Percentiles rank a stretch among this genome's conserved stretches.
Evolutionary conservation across 2,113 vertebrate genomes (phyloP).

Genomic region (Eclectus roratus): DNA sequence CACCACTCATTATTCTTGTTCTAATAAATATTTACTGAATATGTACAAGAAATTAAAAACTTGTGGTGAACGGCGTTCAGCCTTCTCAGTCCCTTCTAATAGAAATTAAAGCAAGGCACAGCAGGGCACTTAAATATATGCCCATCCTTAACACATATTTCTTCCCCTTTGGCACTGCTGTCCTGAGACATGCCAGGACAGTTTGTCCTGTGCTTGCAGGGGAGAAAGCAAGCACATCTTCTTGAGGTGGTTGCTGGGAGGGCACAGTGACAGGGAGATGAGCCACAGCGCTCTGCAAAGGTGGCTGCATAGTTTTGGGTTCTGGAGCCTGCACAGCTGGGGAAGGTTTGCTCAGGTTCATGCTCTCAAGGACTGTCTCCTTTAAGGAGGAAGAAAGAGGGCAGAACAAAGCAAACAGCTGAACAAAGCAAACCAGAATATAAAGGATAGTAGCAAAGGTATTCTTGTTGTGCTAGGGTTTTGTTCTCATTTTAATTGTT

Average conservation of each 20-base stretch:
- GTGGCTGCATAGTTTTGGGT: background rate
- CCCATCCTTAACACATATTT: background rate
- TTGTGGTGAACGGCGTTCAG: background rate
- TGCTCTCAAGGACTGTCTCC: background rate
- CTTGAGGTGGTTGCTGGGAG: background rate
- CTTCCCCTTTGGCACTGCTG: background rate
- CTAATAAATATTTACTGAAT: background rate
- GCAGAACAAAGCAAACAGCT: background rate
- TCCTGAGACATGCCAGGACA: accelerated
- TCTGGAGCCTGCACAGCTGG: background rate
- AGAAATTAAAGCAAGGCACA: background rate
- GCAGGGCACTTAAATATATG: background rate
- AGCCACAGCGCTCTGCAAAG: background rate
- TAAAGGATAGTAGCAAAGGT: background rate
- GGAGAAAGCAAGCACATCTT: background rate
- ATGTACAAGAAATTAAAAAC: background rate
- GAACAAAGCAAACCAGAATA: background rate
- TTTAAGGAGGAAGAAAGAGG: background rate
- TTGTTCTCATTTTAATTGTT: background rate
- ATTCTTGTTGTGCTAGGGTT: background rate
- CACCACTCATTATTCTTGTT: background rate
- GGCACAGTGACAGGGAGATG: background rate
- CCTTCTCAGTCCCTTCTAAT: background rate
- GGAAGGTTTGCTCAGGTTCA: background rate
- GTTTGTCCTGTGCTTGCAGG: background rate